Evolutionary conservation across 2,113 vertebrate species (phyloP).

Genomic region (Trichomycterus rosablanca): DNA sequence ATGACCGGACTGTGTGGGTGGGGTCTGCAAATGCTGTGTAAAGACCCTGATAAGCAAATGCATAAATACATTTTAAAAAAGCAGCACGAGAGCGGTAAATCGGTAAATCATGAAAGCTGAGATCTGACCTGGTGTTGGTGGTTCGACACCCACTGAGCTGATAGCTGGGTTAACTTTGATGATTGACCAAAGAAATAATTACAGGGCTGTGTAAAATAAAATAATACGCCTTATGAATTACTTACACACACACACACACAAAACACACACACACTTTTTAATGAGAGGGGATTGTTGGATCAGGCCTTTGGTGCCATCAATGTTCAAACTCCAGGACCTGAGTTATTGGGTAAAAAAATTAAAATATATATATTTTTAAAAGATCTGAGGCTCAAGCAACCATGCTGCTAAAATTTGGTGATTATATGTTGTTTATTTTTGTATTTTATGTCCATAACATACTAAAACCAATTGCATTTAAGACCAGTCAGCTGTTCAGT

Average conservation of each 20-base stretch:
- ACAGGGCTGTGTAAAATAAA: no score
- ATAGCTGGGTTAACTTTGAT: background rate
- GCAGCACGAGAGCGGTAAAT: no score
- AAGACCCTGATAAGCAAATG: no score
- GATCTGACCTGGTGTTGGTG: background rate
- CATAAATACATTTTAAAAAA: no score
- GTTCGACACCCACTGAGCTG: slow-evolving; percentile 2
- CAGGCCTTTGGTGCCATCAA: background rate
- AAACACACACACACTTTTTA: slow-evolving; percentile 1
- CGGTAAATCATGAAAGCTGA: no score
- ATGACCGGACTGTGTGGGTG: no score
- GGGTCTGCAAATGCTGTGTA: no score
- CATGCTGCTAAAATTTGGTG: background rate
- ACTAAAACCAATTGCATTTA: background rate
- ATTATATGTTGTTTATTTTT: background rate
- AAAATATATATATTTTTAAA: background rate
- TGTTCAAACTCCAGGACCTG: slow-evolving; percentile 2
- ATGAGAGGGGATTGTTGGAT: background rate
- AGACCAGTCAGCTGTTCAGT: background rate
- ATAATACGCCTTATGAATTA: no score
- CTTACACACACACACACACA: no score
- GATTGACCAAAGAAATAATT: no score
- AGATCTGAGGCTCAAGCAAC: background rate
- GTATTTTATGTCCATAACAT: background rate
- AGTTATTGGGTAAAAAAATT: slow-evolving; percentile 1